Evolutionary conservation across 2,888 invertebrate genomes (phyloP), one percentile per base, ranked within the genome.

Genomic region (Aphodius granarius): DNA sequence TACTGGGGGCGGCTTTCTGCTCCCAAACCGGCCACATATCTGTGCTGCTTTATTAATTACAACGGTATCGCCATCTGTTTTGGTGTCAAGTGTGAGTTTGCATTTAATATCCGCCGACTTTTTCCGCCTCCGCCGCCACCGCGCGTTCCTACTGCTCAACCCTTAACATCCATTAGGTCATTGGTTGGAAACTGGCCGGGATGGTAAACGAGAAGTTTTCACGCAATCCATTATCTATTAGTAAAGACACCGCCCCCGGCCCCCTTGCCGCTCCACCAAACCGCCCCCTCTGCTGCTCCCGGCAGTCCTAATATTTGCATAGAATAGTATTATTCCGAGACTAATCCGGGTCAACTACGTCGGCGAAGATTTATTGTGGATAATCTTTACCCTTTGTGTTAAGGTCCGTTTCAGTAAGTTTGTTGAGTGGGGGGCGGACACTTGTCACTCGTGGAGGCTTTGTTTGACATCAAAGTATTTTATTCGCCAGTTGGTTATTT

Each of bases 41-140:
- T 5, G 20, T 5, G 18, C 20, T 6, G n/a, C n/a, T 68, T 68
- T 21, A 68, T 68, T 68, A 68, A 68, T 68, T 68, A 68, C 68
- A 19, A 43, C 13, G 19, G 68, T 68, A 68, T 68, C 20, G 21
- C 68, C 68, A 68, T 68, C 68, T 68, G 68, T 68, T 68, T 68
- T 21, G 20, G 21, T 68, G 68, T 68, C 65, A 19, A 65, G n/a
- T 22, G 20, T n/a, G 66, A 66, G 66, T 18, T 66, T n/a, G 68
- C 68, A 43, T 43, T 43, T 43, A 43, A 43, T 43, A 43, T 43
- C 13, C 43, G 43, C 43, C 9, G 43, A 43, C 43, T 43, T 43
- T 43, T 13, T 6, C 43, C 13, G 43, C 13, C 43, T 43, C 43
- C 13, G 43, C 9, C 43, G 43, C 43, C 43, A 6, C 43, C 13